These are phyloP conservation scores for Mus spicilegus DNA, from an alignment of 2,113 vertebrate species.

Conservation along the genomic window DNA sequence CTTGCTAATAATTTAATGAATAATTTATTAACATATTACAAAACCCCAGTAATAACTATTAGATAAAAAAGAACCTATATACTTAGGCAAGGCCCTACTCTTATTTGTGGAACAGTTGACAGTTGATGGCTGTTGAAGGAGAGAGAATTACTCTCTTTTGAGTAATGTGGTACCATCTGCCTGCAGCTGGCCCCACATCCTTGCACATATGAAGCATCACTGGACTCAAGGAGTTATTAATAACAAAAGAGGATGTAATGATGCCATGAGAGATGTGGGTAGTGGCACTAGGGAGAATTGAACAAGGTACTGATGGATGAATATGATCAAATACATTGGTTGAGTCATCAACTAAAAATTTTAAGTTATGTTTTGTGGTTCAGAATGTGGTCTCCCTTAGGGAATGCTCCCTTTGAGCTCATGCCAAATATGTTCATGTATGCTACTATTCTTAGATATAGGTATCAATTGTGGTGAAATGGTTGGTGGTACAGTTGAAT, in stretches of 20 bases:
- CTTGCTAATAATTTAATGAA: conserved; percentile 34
- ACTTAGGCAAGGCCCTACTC: neutral
- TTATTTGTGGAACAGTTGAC: neutral
- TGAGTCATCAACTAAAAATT: too few species aligned
- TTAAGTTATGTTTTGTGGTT: neutral
- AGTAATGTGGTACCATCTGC: neutral
- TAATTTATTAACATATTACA: conserved; percentile 39
- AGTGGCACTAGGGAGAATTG: neutral
- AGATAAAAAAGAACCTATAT: neutral
- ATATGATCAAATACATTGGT: too few species aligned
- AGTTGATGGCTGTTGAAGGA: neutral
- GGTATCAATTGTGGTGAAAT: neutral
- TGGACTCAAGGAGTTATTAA: neutral
- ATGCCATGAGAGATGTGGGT: neutral
- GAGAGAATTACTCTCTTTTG: neutral
- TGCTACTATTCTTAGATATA: neutral
- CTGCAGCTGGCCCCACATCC: neutral
- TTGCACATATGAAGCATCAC: neutral
- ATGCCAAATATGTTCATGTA: neutral
- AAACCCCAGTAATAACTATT: neutral
- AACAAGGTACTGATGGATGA: neutral
- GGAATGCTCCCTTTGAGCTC: neutral
- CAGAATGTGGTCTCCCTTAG: neutral
- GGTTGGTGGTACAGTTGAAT: neutral
- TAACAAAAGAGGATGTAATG: neutral